phyloP scores from a whole-genome alignment of 2,113 vertebrate genomes.

The Hiodon alosoides region DNA sequence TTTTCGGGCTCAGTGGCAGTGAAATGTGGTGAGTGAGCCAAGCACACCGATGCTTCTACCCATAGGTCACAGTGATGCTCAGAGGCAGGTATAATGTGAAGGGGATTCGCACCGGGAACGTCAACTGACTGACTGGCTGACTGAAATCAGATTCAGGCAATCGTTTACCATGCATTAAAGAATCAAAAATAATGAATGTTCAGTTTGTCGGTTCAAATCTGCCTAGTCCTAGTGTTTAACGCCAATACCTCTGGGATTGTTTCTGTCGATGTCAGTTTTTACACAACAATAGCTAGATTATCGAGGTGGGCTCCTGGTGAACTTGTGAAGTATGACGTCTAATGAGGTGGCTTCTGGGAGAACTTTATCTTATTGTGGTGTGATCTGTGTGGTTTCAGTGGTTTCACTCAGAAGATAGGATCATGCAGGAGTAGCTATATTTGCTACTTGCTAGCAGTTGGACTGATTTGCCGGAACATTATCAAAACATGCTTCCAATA shows the following conservation, averaged over 20 bases:
- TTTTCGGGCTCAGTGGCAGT: slow-evolving; percentile 29
- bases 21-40: slow-evolving; percentile 18
- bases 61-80: slow-evolving; percentile 17
- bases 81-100: slow-evolving; percentile 11
- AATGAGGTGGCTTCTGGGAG: slow-evolving; percentile 56
- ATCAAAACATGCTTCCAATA: neutral
- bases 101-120: slow-evolving; percentile 21
- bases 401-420: slow-evolving; percentile 40
- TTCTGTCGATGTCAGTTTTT: neutral
- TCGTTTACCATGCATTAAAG: neutral
- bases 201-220: neutral
- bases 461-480: slow-evolving; percentile 35
- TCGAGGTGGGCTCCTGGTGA: no score
- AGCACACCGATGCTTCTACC: neutral
- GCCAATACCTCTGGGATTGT: neutral
- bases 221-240: neutral
- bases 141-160: slow-evolving; percentile 12
- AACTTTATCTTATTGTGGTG: slow-evolving; percentile 39
- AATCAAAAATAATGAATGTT: neutral
- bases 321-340: slow-evolving; percentile 39
- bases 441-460: slow-evolving; percentile 22
- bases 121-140: slow-evolving; percentile 14
- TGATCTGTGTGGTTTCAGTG: slow-evolving; percentile 38
- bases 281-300: no score
- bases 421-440: slow-evolving; percentile 44